Evolutionary conservation across 2,888 invertebrate species (phyloP).

Genomic region (Leucoma salicis): DNA sequence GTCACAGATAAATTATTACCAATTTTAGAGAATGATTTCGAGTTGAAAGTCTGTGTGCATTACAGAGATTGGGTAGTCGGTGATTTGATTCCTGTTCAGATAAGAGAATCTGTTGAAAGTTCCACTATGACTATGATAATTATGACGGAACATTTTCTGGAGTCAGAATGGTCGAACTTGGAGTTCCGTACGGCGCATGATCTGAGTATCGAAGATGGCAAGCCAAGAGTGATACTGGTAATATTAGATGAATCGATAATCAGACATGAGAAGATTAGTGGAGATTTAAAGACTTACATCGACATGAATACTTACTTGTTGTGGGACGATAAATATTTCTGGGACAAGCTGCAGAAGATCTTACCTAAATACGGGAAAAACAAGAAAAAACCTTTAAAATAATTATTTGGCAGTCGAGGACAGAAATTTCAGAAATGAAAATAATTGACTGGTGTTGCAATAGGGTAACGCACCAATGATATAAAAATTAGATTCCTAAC

Average conservation of each 20-base stretch:
- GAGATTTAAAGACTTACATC: neutral
- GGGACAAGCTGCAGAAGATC: neutral
- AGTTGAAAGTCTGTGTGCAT: neutral
- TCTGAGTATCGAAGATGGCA: neutral
- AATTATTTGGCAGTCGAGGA: too few relatives aligned
- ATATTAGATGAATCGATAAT: neutral
- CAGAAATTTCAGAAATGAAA: too few relatives aligned
- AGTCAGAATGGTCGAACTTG: neutral
- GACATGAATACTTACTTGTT: neutral
- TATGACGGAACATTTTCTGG: neutral
- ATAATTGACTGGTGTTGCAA: too few relatives aligned
- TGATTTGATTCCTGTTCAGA: neutral
- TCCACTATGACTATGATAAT: neutral
- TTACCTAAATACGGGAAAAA: neutral
- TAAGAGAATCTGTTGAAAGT: neutral
- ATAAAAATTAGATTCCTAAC: too few relatives aligned
- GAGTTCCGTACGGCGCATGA: neutral
- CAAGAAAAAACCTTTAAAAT: neutral
- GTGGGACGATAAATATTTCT: neutral
- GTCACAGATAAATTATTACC: neutral
- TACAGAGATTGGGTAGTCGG: neutral
- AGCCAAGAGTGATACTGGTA: neutral
- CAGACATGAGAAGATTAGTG: neutral
- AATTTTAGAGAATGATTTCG: neutral
- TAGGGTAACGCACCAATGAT: too few relatives aligned